A percentile compares a stretch with the other conserved stretches of the same genome.
Conservation (phyloP, 1,140 invertebrate species). For the Orius insidiosus region DNA sequence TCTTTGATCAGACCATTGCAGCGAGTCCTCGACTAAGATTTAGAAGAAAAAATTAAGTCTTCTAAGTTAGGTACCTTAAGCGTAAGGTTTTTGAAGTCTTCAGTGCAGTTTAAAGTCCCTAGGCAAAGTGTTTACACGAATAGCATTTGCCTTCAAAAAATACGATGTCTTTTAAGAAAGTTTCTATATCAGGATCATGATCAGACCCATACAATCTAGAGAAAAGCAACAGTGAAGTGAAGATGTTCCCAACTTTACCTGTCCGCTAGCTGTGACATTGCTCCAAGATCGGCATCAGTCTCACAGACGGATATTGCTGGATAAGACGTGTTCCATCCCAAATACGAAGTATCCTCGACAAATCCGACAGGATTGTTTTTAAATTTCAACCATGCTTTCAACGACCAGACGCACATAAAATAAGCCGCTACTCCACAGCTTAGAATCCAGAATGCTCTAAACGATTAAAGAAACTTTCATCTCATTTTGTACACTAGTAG, state of each 20-base stretch:
- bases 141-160: conserved; percentile 45
- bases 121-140: conserved; percentile 32
- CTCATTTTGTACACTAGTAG: too few relatives aligned
- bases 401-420: conserved; percentile 37
- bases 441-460: conserved; percentile 48
- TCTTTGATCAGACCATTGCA: conserved; percentile 35
- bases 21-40: conserved; percentile 29
- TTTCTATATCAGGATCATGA: conserved; percentile 47
- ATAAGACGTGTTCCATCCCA: conserved; percentile 48
- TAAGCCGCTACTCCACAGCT: conserved; percentile 40
- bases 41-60: too few relatives aligned
- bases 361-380: conserved; percentile 43
- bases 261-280: conserved; percentile 33
- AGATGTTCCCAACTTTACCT: too few relatives aligned
- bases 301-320: conserved; percentile 42
- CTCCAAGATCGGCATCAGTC: conserved; percentile 20
- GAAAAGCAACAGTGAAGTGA: too few relatives aligned
- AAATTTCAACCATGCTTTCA: conserved; percentile 36
- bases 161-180: conserved; percentile 43
- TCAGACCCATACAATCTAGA: conserved; percentile 40
- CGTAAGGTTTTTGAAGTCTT: conserved; percentile 33
- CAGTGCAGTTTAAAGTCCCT: conserved; percentile 27
- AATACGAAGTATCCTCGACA: conserved; percentile 49
- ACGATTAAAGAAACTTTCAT: too few relatives aligned
- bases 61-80: too few relatives aligned